Evolutionary conservation across 2,888 invertebrate genomes (phyloP).

Genomic region (Pandemis cinnamomeana): DNA sequence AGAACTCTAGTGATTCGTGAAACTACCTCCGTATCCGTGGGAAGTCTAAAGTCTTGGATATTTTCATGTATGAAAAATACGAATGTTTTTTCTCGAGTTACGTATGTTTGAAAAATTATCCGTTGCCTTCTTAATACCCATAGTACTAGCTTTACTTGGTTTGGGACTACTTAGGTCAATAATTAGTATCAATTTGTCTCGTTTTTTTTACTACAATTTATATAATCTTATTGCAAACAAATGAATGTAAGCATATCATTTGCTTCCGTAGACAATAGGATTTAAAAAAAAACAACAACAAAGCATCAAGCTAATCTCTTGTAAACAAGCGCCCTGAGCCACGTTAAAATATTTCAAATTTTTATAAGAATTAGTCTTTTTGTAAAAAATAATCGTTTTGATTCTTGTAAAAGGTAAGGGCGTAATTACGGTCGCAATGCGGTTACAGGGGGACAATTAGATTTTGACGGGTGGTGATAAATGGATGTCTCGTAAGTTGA

Average conservation of each 20-base stretch:
- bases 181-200: no score
- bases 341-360: slow-evolving; percentile 73
- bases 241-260: background rate
- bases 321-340: slow-evolving; percentile 24
- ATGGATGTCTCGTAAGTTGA: slow-evolving; percentile 68
- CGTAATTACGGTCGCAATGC: slow-evolving; percentile 82
- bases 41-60: no score
- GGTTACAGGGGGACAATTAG: slow-evolving; percentile 83
- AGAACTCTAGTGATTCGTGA: no score
- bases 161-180: no score
- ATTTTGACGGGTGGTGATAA: slow-evolving; percentile 83
- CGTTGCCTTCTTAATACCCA: no score
- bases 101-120: no score
- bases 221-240: background rate
- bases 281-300: background rate
- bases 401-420: slow-evolving; percentile 77
- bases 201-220: no score
- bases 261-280: background rate
- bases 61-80: no score
- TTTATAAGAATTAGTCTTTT: slow-evolving; percentile 67
- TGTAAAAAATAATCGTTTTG: slow-evolving; percentile 74
- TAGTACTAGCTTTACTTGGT: no score
- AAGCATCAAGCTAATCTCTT: slow-evolving; percentile 10
- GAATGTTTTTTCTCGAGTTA: no score
- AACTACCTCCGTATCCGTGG: no score